Evolutionary conservation across 2,888 invertebrate genomes (phyloP).

Genomic region (Imbricaverruca yamaguchii): DNA sequence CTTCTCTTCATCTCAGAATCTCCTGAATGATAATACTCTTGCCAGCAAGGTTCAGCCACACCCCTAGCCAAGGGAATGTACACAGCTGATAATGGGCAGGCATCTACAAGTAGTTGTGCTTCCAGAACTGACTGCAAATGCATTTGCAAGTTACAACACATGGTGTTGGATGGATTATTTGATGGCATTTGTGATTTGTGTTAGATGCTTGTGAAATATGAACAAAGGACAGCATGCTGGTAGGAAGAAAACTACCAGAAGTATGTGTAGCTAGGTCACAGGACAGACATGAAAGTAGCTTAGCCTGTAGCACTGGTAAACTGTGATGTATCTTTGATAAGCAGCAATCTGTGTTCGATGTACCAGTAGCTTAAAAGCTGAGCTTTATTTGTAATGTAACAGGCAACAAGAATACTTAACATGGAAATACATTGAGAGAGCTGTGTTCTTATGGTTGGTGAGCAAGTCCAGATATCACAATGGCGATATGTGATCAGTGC

Average conservation of each 20-base stretch:
- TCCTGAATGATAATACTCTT: constrained; percentile 28
- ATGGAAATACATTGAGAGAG: background rate
- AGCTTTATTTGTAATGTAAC: constrained; percentile 17
- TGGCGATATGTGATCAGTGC: too few species aligned
- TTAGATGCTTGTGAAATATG: background rate
- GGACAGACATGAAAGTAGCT: background rate
- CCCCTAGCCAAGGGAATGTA: background rate
- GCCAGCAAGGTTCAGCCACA: constrained; percentile 8
- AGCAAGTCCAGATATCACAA: too few species aligned
- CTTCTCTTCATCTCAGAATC: constrained; percentile 61
- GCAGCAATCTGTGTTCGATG: background rate
- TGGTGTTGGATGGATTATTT: background rate
- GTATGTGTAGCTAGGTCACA: constrained; percentile 1
- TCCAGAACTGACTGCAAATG: background rate
- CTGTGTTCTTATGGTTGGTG: background rate
- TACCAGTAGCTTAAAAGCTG: constrained; percentile 1
- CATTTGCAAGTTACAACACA: background rate
- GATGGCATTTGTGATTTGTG: constrained; percentile 5
- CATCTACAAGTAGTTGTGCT: constrained; percentile 16
- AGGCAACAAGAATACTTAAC: background rate
- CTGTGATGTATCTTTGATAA: background rate
- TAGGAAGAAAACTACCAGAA: background rate
- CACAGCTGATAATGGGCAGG: background rate
- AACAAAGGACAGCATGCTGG: background rate
- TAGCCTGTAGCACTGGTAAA: constrained; percentile 1